These are phyloP conservation scores for Silvanus unidentatus DNA, from an alignment of 2,888 invertebrate species.

Conservation along the genomic window DNA sequence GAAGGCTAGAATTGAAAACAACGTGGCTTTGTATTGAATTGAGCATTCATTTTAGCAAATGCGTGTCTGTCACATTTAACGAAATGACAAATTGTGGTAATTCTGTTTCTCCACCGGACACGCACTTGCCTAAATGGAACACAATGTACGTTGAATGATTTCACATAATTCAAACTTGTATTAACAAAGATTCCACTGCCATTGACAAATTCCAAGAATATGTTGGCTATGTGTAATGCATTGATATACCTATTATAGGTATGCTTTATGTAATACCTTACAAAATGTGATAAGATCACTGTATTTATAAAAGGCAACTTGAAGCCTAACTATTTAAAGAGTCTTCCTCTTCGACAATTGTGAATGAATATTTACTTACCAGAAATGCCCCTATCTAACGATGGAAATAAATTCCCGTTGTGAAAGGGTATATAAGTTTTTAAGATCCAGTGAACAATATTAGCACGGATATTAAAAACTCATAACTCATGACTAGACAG, in stretches of 20 bases:
- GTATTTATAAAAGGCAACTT: no score
- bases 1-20: conserved; percentile 23
- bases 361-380: no score
- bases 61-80: conserved; percentile 28
- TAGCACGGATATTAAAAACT: conserved; percentile 38
- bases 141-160: conserved; percentile 1
- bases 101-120: conserved; percentile 23
- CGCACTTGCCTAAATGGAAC: conserved; percentile 13
- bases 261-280: no score
- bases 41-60: conserved; percentile 31
- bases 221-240: no score
- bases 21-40: conserved; percentile 27
- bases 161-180: conserved; percentile 1
- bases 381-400: no score
- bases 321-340: no score
- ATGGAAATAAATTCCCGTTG: no score
- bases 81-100: conserved; percentile 30
- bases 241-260: no score
- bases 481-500: conserved; percentile 37
- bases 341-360: no score
- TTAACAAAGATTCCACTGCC: conserved; percentile 1
- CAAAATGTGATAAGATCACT: no score
- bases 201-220: no score
- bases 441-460: conserved; percentile 20
- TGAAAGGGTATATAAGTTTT: no score